Conservation (phyloP, 2,797 vertebrate species). For the Clamator glandarius region DNA sequence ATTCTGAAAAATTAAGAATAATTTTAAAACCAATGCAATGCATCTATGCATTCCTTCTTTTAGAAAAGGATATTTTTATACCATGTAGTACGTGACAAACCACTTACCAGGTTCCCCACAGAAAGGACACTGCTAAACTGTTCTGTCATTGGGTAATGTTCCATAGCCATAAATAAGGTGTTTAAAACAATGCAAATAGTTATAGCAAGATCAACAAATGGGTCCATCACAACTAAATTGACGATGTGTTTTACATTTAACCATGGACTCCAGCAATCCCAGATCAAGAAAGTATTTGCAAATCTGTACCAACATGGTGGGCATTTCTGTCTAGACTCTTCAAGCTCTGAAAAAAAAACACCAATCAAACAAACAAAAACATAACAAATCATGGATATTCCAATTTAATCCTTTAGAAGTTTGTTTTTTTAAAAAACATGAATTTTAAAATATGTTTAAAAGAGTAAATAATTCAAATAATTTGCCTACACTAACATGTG, state of each 20-base stretch:
- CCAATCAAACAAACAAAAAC: background rate
- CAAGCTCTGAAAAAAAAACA: constrained; percentile 83
- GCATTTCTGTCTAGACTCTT: constrained; percentile 93
- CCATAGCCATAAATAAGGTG: constrained; percentile 98
- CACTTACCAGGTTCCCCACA: constrained; percentile 90
- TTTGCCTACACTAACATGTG: background rate
- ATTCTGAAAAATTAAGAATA: background rate
- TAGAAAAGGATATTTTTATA: background rate
- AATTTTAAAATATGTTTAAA: background rate
- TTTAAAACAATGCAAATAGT: constrained; percentile 97
- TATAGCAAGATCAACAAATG: constrained; percentile 92
- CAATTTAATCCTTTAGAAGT: background rate
- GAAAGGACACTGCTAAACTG: constrained; percentile 80
- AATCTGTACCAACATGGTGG: constrained; percentile 92
- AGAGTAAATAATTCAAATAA: background rate
- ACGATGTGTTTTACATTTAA: constrained; percentile 88
- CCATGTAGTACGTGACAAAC: background rate
- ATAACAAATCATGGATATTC: background rate
- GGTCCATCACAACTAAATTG: constrained; percentile 92
- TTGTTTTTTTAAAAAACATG: no score
- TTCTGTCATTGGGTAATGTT: constrained; percentile 84
- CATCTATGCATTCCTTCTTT: background rate
- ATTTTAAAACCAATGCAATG: background rate
- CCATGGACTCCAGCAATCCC: constrained; percentile 93
- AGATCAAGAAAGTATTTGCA: constrained; percentile 91